phyloP scores from a whole-genome alignment of 1,140 invertebrate genomes.

The Zelostemma sp. region DNA sequence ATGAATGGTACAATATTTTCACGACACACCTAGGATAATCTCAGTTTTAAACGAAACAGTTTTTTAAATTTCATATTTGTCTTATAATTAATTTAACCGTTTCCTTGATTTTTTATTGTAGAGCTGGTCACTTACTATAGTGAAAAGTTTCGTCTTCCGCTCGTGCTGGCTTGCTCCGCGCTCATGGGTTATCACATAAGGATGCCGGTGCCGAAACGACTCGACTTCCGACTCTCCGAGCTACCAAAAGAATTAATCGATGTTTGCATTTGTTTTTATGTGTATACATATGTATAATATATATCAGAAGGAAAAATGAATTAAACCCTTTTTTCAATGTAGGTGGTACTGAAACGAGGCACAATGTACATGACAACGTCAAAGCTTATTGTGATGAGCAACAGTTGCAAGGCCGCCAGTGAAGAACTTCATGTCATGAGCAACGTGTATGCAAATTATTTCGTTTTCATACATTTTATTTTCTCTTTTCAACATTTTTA shows the following conservation, averaged over 20 bases:
- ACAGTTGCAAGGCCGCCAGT: constrained; percentile 79
- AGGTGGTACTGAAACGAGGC: constrained; percentile 76
- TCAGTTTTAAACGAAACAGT: too few relatives aligned
- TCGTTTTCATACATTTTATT: constrained; percentile 11
- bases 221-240: constrained; percentile 70
- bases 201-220: constrained; percentile 67
- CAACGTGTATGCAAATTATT: constrained; percentile 75
- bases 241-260: constrained; percentile 79
- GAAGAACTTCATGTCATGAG: constrained; percentile 86
- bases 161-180: constrained; percentile 77
- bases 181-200: constrained; percentile 84
- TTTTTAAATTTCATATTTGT: too few relatives aligned
- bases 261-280: too few relatives aligned
- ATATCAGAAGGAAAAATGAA: too few relatives aligned
- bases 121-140: constrained; percentile 75
- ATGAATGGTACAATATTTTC: constrained; percentile 74
- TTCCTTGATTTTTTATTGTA: constrained; percentile 35
- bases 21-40: not conserved
- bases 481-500: constrained; percentile 1
- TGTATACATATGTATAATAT: too few relatives aligned
- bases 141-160: constrained; percentile 75
- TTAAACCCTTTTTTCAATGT: too few relatives aligned
- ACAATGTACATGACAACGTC: constrained; percentile 83
- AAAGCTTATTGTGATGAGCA: constrained; percentile 78
- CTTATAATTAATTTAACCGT: constrained; percentile 17